Percentiles rank a stretch among this genome's conserved stretches.
These are phyloP conservation scores for Muschampia plurimacula DNA, from an alignment of 2,888 invertebrate genomes.

Conservation along the genomic window DNA sequence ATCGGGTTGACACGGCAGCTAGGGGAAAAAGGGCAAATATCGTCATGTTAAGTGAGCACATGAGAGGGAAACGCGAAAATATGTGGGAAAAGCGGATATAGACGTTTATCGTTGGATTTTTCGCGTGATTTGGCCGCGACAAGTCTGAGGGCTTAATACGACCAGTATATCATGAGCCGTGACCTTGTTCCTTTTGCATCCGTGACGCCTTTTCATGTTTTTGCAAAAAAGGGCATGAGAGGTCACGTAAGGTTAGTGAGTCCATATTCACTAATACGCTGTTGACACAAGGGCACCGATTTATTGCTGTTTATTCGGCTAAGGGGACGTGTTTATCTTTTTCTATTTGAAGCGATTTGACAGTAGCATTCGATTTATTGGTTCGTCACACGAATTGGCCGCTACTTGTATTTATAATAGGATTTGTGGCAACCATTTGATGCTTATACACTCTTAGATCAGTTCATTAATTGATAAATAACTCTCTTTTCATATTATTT, in stretches of 20 bases:
- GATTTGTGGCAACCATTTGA: neutral
- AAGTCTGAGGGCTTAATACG: slow-evolving; percentile 77
- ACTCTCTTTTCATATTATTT: too few relatives aligned
- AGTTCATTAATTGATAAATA: too few relatives aligned
- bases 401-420: slow-evolving; percentile 12
- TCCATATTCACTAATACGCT: slow-evolving; percentile 74
- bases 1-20: slow-evolving; percentile 52
- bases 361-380: slow-evolving; percentile 35
- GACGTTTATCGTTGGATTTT: slow-evolving; percentile 84
- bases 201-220: slow-evolving; percentile 35
- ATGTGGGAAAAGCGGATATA: slow-evolving; percentile 85
- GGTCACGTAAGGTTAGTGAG: slow-evolving; percentile 57
- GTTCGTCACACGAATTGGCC: slow-evolving; percentile 22
- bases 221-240: slow-evolving; percentile 35
- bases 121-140: slow-evolving; percentile 83
- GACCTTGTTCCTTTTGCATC: slow-evolving; percentile 37
- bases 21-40: slow-evolving; percentile 82
- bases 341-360: slow-evolving; percentile 71
- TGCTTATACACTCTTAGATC: neutral
- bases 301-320: slow-evolving; percentile 76
- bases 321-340: slow-evolving; percentile 80
- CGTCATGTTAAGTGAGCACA: slow-evolving; percentile 85
- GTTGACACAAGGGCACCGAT: slow-evolving; percentile 81
- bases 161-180: slow-evolving; percentile 59
- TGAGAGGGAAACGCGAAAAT: slow-evolving; percentile 84